Conservation (phyloP, 2,797 vertebrate species). For the Sebastes kiyomatsui region DNA sequence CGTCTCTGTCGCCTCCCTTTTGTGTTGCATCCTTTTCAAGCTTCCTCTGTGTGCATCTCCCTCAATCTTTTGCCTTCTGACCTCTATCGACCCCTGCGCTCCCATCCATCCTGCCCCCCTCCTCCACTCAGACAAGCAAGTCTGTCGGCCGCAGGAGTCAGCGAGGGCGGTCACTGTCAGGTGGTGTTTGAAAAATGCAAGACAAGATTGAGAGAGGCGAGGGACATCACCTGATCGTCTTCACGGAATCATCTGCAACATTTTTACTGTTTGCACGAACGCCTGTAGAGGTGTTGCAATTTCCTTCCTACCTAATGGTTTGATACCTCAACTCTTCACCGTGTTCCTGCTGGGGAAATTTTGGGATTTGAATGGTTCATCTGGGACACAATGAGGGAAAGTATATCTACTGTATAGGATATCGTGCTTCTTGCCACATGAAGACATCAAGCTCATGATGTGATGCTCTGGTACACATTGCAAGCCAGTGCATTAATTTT, state of each 20-base stretch:
- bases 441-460: neutral
- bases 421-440: neutral
- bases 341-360: neutral
- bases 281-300: neutral
- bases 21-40: constrained; percentile 14
- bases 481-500: neutral
- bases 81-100: constrained; percentile 51
- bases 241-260: neutral
- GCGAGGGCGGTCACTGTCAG: constrained; percentile 59
- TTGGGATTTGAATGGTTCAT: neutral
- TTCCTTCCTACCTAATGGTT: neutral
- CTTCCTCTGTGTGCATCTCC: constrained; percentile 27
- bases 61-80: constrained; percentile 57
- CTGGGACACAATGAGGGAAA: neutral
- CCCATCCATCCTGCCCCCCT: constrained; percentile 54
- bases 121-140: constrained; percentile 53
- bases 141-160: constrained; percentile 56
- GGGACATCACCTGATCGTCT: neutral
- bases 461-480: neutral
- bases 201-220: neutral
- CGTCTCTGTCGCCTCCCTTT: neutral
- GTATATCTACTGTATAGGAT: neutral
- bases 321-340: neutral
- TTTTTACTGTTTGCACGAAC: neutral
- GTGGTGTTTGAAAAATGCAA: constrained; percentile 48